Base-by-base conservation (phyloP, 2,113 vertebrate species). In the Hippopotamus amphibius region DNA sequence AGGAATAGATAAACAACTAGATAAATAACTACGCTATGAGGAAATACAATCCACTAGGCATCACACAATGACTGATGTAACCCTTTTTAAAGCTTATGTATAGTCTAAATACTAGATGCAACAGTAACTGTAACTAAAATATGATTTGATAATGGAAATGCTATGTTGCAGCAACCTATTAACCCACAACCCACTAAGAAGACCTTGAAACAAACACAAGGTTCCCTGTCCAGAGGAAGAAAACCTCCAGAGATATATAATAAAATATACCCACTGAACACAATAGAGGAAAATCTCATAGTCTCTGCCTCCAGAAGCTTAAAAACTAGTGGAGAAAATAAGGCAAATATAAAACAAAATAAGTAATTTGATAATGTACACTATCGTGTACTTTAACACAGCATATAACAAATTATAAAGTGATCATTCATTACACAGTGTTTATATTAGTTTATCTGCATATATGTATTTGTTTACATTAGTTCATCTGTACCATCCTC, bases 51-150 rank as follows among this genome's bases (percentile, higher is more conserved):
- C 16, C 63, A 33, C 1, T 55, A 21, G 46, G 68, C 26, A 88
- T 7, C 21, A 63, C 53, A 19, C 7, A 92, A 46, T 37, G 10
- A 82, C 22, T 53, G 14, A 24, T 10, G 12, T 10, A 76, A 74
- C 33, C 48, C 43, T 68, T 87, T 87, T 59, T 82, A 22, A 68
- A 82, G 19, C 41, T 66, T 41, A 84, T 33, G 68, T 16, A 88
- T 48, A 37, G 30, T 69, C 50, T 88, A 63, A 76, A 77, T 61
- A 61, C 2, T 28, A 82, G 72, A 77, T 83, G 48, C 66, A 65
- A 94, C 3, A 88, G 41, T 50, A 66, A 92, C 43, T 83, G 17
- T 71, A 65, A 41, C 61, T 94, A 84, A 92, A 88, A 65, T 71
- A 92, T 24, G 61, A 77, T 26, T 69, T 92, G 33, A 87, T 53